Evolutionary conservation across 2,888 invertebrate genomes (phyloP).

Genomic region (Drosophila falleni): DNA sequence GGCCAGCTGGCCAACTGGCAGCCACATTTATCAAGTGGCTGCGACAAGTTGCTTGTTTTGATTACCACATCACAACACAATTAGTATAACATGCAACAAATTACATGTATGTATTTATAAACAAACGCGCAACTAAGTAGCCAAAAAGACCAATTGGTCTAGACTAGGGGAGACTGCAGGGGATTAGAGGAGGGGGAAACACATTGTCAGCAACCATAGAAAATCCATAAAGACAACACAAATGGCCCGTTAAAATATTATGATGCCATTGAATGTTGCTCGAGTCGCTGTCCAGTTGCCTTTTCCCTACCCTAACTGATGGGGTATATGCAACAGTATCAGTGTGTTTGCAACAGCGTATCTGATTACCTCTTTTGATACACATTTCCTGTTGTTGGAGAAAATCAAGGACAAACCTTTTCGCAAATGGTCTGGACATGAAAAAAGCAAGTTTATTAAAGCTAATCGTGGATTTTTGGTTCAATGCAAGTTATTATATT

Average conservation of each 20-base stretch:
- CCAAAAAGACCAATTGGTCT: constrained; percentile 57
- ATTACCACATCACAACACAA: constrained; percentile 55
- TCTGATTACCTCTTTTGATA: not conserved
- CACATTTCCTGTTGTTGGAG: not conserved
- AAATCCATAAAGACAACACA: constrained; percentile 74
- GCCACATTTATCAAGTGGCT: constrained; percentile 63
- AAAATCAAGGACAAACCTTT: not conserved
- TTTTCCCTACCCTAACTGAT: constrained; percentile 17
- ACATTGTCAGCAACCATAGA: constrained; percentile 60
- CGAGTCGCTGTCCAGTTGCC: constrained; percentile 25
- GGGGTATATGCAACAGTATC: constrained; percentile 17
- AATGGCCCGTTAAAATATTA: constrained; percentile 80
- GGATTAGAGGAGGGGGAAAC: not conserved
- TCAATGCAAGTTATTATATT: too few species aligned
- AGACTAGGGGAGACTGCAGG: constrained; percentile 16
- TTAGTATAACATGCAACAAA: constrained; percentile 65
- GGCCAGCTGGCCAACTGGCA: constrained; percentile 56
- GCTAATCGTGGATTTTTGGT: too few species aligned
- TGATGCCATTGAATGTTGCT: constrained; percentile 71
- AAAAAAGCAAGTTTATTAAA: not conserved
- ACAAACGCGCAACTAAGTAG: constrained; percentile 61
- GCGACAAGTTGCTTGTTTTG: constrained; percentile 59
- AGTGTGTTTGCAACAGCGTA: not conserved
- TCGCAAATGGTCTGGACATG: not conserved
- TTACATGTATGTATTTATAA: constrained; percentile 67